Evolutionary conservation across 2,888 invertebrate species (phyloP).

Genomic region (Leuctra nigra): DNA sequence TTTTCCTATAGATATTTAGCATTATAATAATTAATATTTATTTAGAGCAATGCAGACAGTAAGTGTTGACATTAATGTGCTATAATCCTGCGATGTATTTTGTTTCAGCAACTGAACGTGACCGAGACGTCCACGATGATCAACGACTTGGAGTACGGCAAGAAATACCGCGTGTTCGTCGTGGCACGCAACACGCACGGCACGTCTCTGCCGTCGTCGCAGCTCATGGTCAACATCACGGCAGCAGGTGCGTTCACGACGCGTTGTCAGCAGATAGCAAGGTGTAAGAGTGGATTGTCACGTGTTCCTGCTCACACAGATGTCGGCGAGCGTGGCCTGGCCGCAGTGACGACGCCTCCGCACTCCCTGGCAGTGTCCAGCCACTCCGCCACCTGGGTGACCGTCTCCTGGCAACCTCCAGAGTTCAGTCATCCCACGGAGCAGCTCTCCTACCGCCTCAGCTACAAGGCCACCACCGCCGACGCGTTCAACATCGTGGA

Average conservation of each 20-base stretch:
- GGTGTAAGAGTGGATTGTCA: too few relatives aligned
- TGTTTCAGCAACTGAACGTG: slow-evolving; percentile 66
- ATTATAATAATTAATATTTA: too few relatives aligned
- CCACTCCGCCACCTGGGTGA: slow-evolving; percentile 76
- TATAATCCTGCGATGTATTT: too few relatives aligned
- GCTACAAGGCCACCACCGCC: slow-evolving; percentile 39
- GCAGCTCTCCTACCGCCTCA: slow-evolving; percentile 60
- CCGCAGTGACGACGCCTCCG: slow-evolving; percentile 72
- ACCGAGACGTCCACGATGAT: slow-evolving; percentile 56
- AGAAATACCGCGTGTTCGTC: slow-evolving; percentile 73
- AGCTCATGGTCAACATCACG: slow-evolving; percentile 65
- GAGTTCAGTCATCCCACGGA: slow-evolving; percentile 75
- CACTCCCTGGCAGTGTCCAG: slow-evolving; percentile 70
- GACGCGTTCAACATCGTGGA: slow-evolving; percentile 54
- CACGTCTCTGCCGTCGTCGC: slow-evolving; percentile 72
- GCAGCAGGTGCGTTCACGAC: slow-evolving; percentile 46
- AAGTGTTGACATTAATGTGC: too few relatives aligned
- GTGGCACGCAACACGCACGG: slow-evolving; percentile 71
- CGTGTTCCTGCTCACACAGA: slow-evolving; percentile 32
- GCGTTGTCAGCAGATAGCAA: too few relatives aligned
- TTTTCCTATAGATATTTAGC: too few relatives aligned
- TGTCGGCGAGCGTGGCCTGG: slow-evolving; percentile 42
- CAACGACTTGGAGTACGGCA: slow-evolving; percentile 56
- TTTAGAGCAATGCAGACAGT: too few relatives aligned
- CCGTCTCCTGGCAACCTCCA: slow-evolving; percentile 78